Base-by-base conservation (phyloP, 2,113 vertebrate genomes). In the Ceratotherium simum region DNA sequence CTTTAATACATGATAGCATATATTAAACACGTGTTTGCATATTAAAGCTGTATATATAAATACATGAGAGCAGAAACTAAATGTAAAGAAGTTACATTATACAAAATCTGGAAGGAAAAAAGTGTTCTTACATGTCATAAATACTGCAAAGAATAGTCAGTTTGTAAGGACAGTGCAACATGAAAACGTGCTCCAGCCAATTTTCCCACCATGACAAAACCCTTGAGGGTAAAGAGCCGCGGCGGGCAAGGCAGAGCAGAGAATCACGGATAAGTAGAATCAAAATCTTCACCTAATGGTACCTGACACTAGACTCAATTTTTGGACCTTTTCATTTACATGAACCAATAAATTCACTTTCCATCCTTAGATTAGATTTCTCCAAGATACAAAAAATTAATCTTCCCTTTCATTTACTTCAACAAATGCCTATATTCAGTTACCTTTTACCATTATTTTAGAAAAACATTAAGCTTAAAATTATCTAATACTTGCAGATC, bases 381-480 rank as follows among this genome's bases (percentile, higher is more conserved):
- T 42, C 42, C 42, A 42, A 5, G 42, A 42, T 75, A 85, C 4
- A 80, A 90, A 75, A 85, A 13, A 81, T 51, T n/a, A 70, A 85
- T 39, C 6, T 62, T 82, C 62, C 76, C 62, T 72, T 85, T 60
- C 20, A 65, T 87, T n/a, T 79, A 80, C 54, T 76, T 92, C 67
- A 86, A 29, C 5, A 86, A 97, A 93, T 62, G 12, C 54, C 54
- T 91, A 91, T 60, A 67, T 73, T 85, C 9, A 36, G 21, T 90
- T 90, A 76, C 7, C 25, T 58, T 75, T 9, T 29, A 83, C 51
- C 12, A 86, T 89, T n/a, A 80, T 31, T 93, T 91, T 91, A 78
- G 27, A 75, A 91, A 81, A 65, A 33, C 23, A 93, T 27, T 64
- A 64, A 95, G 93, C 25, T 81, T 85, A 64, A 85, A 95, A 91